These are phyloP conservation scores for Neofelis nebulosa DNA, from an alignment of 2,113 vertebrate species.

Conservation along the genomic window DNA sequence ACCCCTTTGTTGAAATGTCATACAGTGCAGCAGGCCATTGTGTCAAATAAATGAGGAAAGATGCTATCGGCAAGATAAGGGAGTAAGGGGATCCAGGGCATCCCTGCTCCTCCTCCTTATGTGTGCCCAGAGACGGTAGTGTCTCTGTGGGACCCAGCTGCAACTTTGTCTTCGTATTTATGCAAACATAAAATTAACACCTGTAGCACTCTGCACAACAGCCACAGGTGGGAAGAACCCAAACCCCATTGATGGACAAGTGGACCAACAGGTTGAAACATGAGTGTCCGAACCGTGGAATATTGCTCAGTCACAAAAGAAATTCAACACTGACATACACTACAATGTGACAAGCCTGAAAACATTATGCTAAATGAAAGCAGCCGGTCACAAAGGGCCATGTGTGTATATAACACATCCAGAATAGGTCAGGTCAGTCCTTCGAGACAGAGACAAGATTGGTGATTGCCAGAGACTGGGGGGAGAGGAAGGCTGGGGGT, in stretches of 20 bases:
- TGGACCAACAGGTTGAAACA: fast-evolving
- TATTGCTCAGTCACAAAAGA: fast-evolving
- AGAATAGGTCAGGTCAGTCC: fast-evolving
- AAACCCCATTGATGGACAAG: fast-evolving
- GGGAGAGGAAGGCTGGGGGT: fast-evolving
- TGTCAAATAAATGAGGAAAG: not conserved
- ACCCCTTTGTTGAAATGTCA: not conserved
- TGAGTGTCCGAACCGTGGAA: fast-evolving
- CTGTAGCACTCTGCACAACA: fast-evolving
- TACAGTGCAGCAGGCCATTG: too few species aligned
- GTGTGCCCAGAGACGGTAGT: fast-evolving
- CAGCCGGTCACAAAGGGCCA: not conserved
- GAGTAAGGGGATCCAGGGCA: fast-evolving
- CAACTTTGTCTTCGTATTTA: fast-evolving
- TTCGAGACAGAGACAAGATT: not conserved
- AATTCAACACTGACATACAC: fast-evolving
- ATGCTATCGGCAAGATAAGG: fast-evolving
- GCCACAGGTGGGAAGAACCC: fast-evolving
- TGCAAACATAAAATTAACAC: fast-evolving
- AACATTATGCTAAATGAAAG: fast-evolving
- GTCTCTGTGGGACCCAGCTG: fast-evolving
- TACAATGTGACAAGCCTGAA: too few species aligned
- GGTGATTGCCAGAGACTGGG: fast-evolving
- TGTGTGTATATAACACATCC: fast-evolving
- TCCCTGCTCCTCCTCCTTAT: not conserved